Evolutionary conservation across 2,113 vertebrate genomes (phyloP).

Genomic region (Tinamus guttatus): DNA sequence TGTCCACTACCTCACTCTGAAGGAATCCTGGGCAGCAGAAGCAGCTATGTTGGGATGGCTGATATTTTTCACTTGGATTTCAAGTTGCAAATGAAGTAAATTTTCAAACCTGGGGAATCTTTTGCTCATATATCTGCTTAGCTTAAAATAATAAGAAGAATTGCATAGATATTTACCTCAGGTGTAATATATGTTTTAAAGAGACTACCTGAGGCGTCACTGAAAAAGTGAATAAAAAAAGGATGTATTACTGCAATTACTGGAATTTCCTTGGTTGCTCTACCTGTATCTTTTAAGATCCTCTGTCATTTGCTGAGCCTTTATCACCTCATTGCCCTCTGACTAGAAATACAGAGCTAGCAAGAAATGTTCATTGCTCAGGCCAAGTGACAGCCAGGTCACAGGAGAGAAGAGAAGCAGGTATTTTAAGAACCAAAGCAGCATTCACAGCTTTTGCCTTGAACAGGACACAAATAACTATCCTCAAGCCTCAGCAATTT

Average conservation of each 20-base stretch:
- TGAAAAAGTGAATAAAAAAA: background rate
- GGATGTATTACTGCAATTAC: background rate
- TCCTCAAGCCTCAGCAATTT: background rate
- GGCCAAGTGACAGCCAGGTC: background rate
- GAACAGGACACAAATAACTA: background rate
- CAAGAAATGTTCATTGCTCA: background rate
- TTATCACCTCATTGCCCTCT: background rate
- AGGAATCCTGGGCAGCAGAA: background rate
- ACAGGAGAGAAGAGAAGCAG: background rate
- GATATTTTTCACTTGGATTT: rapidly evolving
- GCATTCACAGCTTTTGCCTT: background rate
- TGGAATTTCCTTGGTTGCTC: background rate
- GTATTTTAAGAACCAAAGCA: background rate
- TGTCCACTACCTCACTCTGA: background rate
- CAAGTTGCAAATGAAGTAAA: background rate
- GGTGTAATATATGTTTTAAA: background rate
- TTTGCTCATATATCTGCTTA: background rate
- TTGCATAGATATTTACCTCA: background rate
- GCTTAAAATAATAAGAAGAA: background rate
- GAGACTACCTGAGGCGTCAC: rapidly evolving
- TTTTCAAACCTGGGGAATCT: background rate
- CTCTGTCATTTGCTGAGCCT: background rate
- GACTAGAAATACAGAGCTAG: background rate
- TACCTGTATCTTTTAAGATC: background rate
- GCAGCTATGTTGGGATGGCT: background rate